phyloP scores from a whole-genome alignment of 1,140 invertebrate genomes.

The Drosophila arizonae region DNA sequence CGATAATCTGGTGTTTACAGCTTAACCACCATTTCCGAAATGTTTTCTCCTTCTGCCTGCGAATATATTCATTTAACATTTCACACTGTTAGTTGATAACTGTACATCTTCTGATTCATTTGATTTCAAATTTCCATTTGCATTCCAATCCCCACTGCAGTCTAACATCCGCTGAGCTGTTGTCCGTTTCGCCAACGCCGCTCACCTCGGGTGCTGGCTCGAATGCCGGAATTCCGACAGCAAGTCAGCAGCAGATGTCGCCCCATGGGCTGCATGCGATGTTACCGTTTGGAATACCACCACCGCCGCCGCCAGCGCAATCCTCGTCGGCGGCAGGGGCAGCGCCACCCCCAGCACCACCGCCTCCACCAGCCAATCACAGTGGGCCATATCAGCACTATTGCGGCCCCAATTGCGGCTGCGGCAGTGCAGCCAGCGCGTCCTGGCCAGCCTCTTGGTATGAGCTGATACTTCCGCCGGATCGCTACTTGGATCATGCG shows the following conservation, averaged over 20 bases:
- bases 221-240: neutral
- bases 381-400: slow-evolving; percentile 25
- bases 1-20: too few relatives aligned
- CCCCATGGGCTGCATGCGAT: slow-evolving; percentile 41
- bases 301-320: neutral
- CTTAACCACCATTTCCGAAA: too few relatives aligned
- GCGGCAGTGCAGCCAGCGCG: slow-evolving; percentile 4
- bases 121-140: too few relatives aligned
- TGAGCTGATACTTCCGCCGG: slow-evolving; percentile 82
- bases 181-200: slow-evolving; percentile 25
- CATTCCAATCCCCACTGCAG: neutral
- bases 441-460: slow-evolving; percentile 43
- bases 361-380: slow-evolving; percentile 2
- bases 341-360: neutral
- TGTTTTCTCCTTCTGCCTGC: neutral
- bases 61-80: neutral
- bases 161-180: slow-evolving; percentile 16
- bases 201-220: neutral
- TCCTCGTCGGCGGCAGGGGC: neutral
- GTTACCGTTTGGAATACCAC: slow-evolving; percentile 20
- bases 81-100: neutral
- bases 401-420: slow-evolving; percentile 28
- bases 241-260: slow-evolving; percentile 48
- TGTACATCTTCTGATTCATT: too few relatives aligned
- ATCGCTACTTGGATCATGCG: slow-evolving; percentile 84